A percentile compares a stretch with the other conserved stretches of the same genome.
phyloP scores from a whole-genome alignment of 2,888 invertebrate species.

The Morpho helenor region DNA sequence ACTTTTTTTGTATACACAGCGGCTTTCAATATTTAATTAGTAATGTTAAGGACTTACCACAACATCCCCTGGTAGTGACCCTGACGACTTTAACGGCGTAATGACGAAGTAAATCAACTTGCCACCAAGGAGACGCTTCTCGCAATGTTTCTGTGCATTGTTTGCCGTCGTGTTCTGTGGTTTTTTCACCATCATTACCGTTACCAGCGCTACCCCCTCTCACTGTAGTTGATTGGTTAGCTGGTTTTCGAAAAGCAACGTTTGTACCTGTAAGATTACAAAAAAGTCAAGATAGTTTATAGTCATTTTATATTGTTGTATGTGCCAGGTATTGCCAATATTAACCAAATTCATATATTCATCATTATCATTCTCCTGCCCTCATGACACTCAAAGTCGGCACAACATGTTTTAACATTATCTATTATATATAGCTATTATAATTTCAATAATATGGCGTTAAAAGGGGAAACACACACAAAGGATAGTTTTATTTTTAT shows the following conservation, averaged over 20 bases:
- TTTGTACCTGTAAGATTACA: constrained; percentile 83
- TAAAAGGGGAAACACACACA: too few relatives aligned
- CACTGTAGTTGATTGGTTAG: constrained; percentile 94
- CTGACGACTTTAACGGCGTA: constrained; percentile 92
- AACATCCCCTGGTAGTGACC: constrained; percentile 90
- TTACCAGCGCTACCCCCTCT: constrained; percentile 89
- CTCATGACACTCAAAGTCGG: too few relatives aligned
- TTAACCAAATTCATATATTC: too few relatives aligned
- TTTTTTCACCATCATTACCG: constrained; percentile 92
- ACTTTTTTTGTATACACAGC: too few relatives aligned
- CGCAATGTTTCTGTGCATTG: constrained; percentile 93
- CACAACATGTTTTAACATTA: too few relatives aligned
- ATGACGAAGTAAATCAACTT: constrained; percentile 90
- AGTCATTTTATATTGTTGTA: too few relatives aligned
- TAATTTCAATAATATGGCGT: too few relatives aligned
- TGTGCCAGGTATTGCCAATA: too few relatives aligned
- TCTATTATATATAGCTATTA: too few relatives aligned
- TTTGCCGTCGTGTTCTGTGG: constrained; percentile 91
- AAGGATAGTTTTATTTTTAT: too few relatives aligned
- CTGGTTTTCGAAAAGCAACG: constrained; percentile 91
- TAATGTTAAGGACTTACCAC: constrained; percentile 71
- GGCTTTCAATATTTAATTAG: not conserved
- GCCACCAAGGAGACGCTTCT: constrained; percentile 96
- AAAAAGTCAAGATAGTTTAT: not conserved
- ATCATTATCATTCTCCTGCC: too few relatives aligned